Conservation (phyloP, 2,113 vertebrate genomes). For the Xiphias gladius region DNA sequence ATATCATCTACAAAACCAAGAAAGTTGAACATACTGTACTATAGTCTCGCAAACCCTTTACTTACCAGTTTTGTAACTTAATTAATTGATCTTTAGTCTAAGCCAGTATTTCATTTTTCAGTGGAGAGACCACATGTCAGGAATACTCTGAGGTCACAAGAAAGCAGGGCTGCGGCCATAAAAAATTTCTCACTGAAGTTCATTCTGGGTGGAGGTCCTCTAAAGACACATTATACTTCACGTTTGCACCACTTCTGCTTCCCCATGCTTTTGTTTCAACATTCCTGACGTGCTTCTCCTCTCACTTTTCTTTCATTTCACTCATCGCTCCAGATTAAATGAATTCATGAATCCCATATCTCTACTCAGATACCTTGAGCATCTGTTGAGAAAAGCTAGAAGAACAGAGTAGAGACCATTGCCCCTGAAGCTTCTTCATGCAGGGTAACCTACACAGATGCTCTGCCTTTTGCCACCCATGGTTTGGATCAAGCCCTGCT, state of each 20-base stretch:
- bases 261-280: slow-evolving; percentile 49
- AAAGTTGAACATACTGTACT: background rate
- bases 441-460: background rate
- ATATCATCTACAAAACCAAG: background rate
- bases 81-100: slow-evolving; percentile 34
- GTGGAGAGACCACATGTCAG: slow-evolving; percentile 32
- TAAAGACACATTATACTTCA: slow-evolving; percentile 44
- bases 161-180: slow-evolving; percentile 43
- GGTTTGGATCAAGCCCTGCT: slow-evolving; percentile 9
- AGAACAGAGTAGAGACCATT: background rate
- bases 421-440: background rate
- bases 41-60: background rate
- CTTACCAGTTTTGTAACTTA: slow-evolving; percentile 7
- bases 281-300: slow-evolving; percentile 63
- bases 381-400: slow-evolving; percentile 6
- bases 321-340: slow-evolving; percentile 33
- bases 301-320: slow-evolving; percentile 49
- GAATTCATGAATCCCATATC: background rate
- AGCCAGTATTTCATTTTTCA: slow-evolving; percentile 42
- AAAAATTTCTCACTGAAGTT: slow-evolving; percentile 36
- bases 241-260: slow-evolving; percentile 38
- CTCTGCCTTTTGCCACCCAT: slow-evolving; percentile 13
- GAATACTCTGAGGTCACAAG: slow-evolving; percentile 31
- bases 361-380: background rate
- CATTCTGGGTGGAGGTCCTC: slow-evolving; percentile 55